phyloP scores from a whole-genome alignment of 2,797 vertebrate species.

The Megalops cyprinoides region DNA sequence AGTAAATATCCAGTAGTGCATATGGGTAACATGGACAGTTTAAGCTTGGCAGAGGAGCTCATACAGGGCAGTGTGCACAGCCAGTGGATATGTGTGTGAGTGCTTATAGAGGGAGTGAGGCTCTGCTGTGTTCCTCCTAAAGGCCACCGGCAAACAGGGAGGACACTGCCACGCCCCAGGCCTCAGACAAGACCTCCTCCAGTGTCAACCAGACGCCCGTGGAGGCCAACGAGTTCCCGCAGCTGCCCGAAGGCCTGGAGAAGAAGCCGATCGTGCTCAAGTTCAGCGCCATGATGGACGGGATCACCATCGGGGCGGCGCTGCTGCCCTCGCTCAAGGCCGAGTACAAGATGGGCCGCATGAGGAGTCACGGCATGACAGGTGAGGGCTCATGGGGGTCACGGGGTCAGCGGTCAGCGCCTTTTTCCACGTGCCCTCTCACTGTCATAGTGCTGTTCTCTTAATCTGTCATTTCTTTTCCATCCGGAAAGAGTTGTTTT shows the following conservation, averaged over 20 bases:
- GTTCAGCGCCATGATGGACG: slow-evolving; percentile 97
- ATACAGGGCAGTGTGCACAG: no score
- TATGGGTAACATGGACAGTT: no score
- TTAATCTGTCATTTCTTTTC: no score
- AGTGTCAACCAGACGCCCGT: slow-evolving; percentile 94
- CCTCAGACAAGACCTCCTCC: slow-evolving; percentile 87
- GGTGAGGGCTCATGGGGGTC: no score
- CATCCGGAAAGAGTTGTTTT: no score
- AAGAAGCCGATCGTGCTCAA: slow-evolving; percentile 98
- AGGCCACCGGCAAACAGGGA: slow-evolving; percentile 88
- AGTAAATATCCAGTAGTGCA: no score
- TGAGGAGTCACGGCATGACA: slow-evolving; percentile 99
- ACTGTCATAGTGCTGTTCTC: no score
- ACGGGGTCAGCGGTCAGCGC: no score
- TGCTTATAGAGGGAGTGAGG: not conserved
- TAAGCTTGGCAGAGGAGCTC: no score
- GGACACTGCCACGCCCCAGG: slow-evolving; percentile 88
- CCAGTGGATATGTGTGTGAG: no score
- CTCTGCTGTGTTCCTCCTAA: not conserved
- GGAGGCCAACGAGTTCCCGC: slow-evolving; percentile 96
- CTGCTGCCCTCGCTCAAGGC: slow-evolving; percentile 95
- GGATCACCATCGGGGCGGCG: slow-evolving; percentile 94
- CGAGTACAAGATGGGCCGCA: slow-evolving; percentile 97
- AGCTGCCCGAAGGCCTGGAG: slow-evolving; percentile 95
- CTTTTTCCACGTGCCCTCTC: no score